Evolutionary conservation across 2,888 invertebrate species (phyloP), one percentile per base, ranked within the genome.

Genomic region (Caenorhabditis afra): DNA sequence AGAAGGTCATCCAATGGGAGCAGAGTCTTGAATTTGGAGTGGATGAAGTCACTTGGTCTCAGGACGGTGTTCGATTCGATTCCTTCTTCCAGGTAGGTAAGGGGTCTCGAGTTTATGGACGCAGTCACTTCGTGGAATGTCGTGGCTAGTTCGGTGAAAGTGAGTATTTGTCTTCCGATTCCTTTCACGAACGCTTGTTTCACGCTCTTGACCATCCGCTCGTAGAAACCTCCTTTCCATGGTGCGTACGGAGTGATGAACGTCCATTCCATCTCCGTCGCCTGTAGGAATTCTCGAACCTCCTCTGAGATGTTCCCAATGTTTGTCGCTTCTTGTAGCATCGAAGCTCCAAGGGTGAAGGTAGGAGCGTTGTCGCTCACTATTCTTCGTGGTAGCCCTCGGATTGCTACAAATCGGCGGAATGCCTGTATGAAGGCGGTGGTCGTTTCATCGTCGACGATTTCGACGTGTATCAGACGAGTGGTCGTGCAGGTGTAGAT

Each of bases 171-270:
- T 12, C 44, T 65, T 16, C 74, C 67, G 5, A 50, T 14, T 3
- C 35, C 16, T 53, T 76, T 68, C 37, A 16, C n/a, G 11, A 68
- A 55, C 10, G 61, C 16, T 5, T 61, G 45, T 12, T 50, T 50
- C 7, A 22, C 12, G 1, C 10, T 10, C 22, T 12, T 20, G 2
- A 50, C 50, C 23, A 50, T 23, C 22, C 50, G 8, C 14, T 50
- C 50, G 18, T 53, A 65, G 11, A 65, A 29, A 3, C 65, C 65
- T 45, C 65, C 65, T 45, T 65, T 53, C 65, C 65, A n/a, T n/a
- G n/a, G n/a, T n/a, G 65, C 4, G 44, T 55, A 55, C 3, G 91
- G 91, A 5, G 91, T 90, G 61, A 90, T 91, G 77, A 91, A 91
- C 14, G 77, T 78, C 87, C 89, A 89, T 8, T 65, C 35, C 20